Evolutionary conservation across 1,140 invertebrate genomes (phyloP), one percentile per base, ranked within the genome.

Genomic region (Procambarus virginalis): DNA sequence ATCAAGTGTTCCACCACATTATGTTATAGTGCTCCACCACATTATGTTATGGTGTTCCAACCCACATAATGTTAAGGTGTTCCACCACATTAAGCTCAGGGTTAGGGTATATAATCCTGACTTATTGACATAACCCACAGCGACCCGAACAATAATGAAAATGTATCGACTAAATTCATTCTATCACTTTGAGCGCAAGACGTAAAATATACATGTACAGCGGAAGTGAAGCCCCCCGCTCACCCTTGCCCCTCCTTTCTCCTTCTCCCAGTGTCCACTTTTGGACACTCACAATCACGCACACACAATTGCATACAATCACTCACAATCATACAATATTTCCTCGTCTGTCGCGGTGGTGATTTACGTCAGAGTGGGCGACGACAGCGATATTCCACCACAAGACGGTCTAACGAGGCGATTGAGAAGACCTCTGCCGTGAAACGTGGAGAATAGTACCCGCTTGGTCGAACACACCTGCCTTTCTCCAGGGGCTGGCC

Each of bases 321-420:
- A 34, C 34, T 34, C 34, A 34, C 75, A 77, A 22, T 34, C 75
- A 77, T 49, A 79, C 78, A 79, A 79, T 34, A 79, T 55, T 49
- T 79, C 45, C 45, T 46, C 45, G 76, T 46, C n/a, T 79, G 78
- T 79, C 78, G 55, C 6, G n/a, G 22, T 9, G 5, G 75, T 64
- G 80, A 83, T 83, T 64, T 48, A 58, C 55, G 64, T 20, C 10
- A 10, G 10, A 20, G 64, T 17, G 12, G 20, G 64, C 17, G 12
- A 68, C 12, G 64, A 17, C 64, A 12, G 3, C 12, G 64, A 68
- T 12, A 17, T 20, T 4, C 64, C 12, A 0, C 4, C 64, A 68
- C 64, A 68, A 68, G 64, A 20, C 12, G 3, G 64, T 68, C 64
- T 68, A 68, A 68, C 64, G 64, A 68, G 64, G 20, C 10, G 64